Percentiles rank a stretch among this genome's conserved stretches.
Conservation (phyloP, 1,140 invertebrate genomes). For the Elymnias hypermnestra region DNA sequence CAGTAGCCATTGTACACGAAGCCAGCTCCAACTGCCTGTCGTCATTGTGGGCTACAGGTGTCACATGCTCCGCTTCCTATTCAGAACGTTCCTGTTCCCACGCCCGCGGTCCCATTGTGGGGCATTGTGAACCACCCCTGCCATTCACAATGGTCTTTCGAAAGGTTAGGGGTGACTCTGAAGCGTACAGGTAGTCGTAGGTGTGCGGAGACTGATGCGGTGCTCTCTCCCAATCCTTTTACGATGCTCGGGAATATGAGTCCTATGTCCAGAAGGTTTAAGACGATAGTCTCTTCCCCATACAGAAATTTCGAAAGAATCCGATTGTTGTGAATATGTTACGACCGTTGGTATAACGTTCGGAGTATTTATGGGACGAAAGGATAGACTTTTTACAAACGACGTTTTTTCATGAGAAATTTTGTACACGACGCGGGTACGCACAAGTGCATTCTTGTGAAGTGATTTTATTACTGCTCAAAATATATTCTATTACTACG, state of each 20-base stretch:
- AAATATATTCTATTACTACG: too few species aligned
- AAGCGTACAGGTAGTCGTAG: slow-evolving; percentile 47
- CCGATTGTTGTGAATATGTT: slow-evolving; percentile 46
- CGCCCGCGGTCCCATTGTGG: slow-evolving; percentile 40
- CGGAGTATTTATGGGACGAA: slow-evolving; percentile 3
- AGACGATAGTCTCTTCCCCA: too few species aligned
- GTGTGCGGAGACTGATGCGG: slow-evolving; percentile 16
- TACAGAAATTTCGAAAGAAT: too few species aligned
- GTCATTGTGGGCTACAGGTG: slow-evolving; percentile 62
- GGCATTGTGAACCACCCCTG: slow-evolving; percentile 50
- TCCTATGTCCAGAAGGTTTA: neutral
- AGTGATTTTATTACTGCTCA: too few species aligned
- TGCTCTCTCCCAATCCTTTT: neutral
- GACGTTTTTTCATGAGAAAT: neutral
- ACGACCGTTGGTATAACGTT: slow-evolving; percentile 47
- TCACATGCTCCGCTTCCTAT: slow-evolving; percentile 37
- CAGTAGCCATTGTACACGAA: too few species aligned
- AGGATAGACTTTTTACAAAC: neutral
- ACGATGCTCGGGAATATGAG: neutral
- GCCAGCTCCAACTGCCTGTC: too few species aligned
- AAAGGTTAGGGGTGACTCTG: slow-evolving; percentile 62
- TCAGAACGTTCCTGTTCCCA: slow-evolving; percentile 49
- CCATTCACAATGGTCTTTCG: slow-evolving; percentile 38
- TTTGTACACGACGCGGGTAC: neutral
- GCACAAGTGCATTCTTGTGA: too few species aligned